phyloP scores from a whole-genome alignment of 1,140 invertebrate genomes.

The Tribolium castaneum region DNA sequence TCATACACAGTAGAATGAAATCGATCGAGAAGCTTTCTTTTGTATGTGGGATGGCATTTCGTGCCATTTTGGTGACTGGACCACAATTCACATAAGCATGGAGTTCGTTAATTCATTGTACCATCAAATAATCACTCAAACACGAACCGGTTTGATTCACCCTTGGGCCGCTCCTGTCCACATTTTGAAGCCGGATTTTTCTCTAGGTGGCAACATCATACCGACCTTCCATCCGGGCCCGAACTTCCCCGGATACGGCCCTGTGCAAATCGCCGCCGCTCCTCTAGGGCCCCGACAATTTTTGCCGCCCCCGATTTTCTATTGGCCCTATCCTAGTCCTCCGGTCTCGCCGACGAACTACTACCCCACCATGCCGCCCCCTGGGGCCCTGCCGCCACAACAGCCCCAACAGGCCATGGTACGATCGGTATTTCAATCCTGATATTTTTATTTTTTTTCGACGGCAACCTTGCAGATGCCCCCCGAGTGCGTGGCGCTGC shows the following conservation, averaged over 20 bases:
- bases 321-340: slow-evolving; percentile 93
- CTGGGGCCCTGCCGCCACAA: slow-evolving; percentile 55
- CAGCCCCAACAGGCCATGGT: slow-evolving; percentile 58
- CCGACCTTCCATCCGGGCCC: slow-evolving; percentile 65
- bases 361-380: slow-evolving; percentile 71
- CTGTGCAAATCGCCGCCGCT: slow-evolving; percentile 63
- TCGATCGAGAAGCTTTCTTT: slow-evolving; percentile 31
- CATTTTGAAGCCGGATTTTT: slow-evolving; percentile 6
- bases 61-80: slow-evolving; percentile 25
- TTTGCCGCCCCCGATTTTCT: slow-evolving; percentile 75
- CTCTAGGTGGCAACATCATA: slow-evolving; percentile 70
- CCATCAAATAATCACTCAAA: slow-evolving; percentile 23
- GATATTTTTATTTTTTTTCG: no score
- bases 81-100: slow-evolving; percentile 27
- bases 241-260: slow-evolving; percentile 64
- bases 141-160: not conserved
- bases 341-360: slow-evolving; percentile 90
- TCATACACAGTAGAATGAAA: slow-evolving; percentile 19
- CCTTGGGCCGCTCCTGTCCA: not conserved
- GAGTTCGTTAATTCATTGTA: slow-evolving; percentile 28
- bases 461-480: slow-evolving; percentile 55
- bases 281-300: slow-evolving; percentile 64
- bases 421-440: slow-evolving; percentile 39
- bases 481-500: slow-evolving; percentile 59
- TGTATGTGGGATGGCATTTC: slow-evolving; percentile 33